phyloP scores from a whole-genome alignment of 2,113 vertebrate genomes.

The Syrmaticus mikado region DNA sequence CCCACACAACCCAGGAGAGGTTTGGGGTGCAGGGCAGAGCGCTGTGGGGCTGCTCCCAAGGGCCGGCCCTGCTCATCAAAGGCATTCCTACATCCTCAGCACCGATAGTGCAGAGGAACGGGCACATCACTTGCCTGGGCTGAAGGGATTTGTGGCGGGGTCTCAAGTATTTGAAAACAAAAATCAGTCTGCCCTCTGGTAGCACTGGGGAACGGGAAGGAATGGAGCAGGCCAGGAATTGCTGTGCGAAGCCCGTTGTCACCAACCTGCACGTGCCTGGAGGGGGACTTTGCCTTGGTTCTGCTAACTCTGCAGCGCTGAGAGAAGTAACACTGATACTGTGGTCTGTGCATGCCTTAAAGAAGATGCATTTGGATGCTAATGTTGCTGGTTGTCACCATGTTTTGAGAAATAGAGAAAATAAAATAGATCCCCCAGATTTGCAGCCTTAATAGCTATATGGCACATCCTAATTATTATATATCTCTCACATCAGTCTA shows the following conservation, averaged over 20 bases:
- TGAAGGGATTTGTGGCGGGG: neutral
- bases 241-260: neutral
- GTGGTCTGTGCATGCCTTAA: neutral
- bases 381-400: neutral
- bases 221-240: neutral
- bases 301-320: neutral
- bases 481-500: slow-evolving; percentile 57
- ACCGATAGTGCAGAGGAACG: neutral
- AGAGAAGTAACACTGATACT: neutral
- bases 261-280: neutral
- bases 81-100: neutral
- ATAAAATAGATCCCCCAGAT: slow-evolving; percentile 50
- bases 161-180: neutral
- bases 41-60: neutral
- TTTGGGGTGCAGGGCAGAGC: neutral
- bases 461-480: slow-evolving; percentile 61
- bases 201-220: neutral
- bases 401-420: slow-evolving; percentile 10
- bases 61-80: rapidly evolving
- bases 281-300: neutral
- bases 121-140: neutral
- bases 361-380: neutral
- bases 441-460: slow-evolving; percentile 59
- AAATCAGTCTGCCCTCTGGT: neutral
- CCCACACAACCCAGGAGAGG: rapidly evolving